Evolutionary conservation across 2,797 vertebrate species (phyloP).

Genomic region (Lacerta bilineata): DNA sequence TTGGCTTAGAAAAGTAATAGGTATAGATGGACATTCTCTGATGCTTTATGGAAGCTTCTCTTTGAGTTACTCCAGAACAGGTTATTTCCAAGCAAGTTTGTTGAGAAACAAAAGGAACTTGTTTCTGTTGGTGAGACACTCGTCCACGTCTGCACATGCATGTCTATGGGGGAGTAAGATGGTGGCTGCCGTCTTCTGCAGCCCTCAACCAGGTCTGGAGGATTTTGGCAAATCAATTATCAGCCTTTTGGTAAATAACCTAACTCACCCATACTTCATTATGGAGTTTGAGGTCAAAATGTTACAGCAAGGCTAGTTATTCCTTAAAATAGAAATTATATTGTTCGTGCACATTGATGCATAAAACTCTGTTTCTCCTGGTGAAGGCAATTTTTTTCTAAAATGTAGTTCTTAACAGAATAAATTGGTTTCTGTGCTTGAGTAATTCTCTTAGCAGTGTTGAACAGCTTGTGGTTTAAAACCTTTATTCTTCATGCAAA

Average conservation of each 20-base stretch:
- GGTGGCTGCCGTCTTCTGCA: neutral
- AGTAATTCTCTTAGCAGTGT: neutral
- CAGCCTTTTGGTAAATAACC: neutral
- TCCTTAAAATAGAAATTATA: constrained; percentile 6
- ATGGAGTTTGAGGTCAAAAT: neutral
- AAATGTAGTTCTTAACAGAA: constrained; percentile 1
- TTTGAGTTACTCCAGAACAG: neutral
- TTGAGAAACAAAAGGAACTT: neutral
- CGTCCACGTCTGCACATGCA: neutral
- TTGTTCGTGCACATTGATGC: neutral
- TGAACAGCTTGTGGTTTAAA: neutral
- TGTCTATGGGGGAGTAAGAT: neutral
- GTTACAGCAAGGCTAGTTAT: neutral
- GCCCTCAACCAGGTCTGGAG: neutral
- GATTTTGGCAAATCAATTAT: constrained; percentile 2
- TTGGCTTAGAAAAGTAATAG: neutral
- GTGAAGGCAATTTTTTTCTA: neutral
- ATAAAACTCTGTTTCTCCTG: neutral
- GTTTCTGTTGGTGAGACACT: neutral
- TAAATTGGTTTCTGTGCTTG: constrained; percentile 32
- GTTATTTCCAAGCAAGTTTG: neutral
- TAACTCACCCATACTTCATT: neutral
- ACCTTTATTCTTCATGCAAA: neutral
- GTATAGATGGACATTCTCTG: too few relatives aligned
- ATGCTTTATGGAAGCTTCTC: neutral